phyloP scores from a whole-genome alignment of 2,888 invertebrate species.

The Ditylenchus weischeri region DNA sequence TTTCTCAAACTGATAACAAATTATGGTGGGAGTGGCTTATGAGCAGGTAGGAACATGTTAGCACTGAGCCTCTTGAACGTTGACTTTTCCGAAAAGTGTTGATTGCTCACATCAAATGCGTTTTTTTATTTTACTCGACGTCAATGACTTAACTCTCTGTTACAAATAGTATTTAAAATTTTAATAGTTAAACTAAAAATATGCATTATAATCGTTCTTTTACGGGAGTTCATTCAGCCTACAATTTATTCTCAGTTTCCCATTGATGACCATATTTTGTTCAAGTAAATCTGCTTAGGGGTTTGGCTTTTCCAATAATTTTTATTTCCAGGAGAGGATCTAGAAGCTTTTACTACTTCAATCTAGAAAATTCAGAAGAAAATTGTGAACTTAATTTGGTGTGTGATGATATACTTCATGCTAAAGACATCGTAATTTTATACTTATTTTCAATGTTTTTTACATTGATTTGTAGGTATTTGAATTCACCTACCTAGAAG shows the following conservation, averaged over 20 bases:
- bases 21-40: too few relatives aligned
- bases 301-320: not conserved
- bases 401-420: constrained; percentile 21
- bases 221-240: constrained; percentile 18
- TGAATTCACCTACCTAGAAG: constrained; percentile 24
- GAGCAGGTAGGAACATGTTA: too few relatives aligned
- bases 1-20: too few relatives aligned
- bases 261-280: constrained; percentile 27
- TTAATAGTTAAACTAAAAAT: too few relatives aligned
- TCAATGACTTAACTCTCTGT: too few relatives aligned
- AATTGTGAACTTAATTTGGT: constrained; percentile 19
- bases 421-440: constrained; percentile 22
- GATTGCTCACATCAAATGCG: too few relatives aligned
- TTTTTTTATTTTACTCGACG: too few relatives aligned
- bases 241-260: constrained; percentile 32
- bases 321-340: constrained; percentile 28
- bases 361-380: constrained; percentile 26
- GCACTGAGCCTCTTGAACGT: too few relatives aligned
- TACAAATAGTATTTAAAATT: too few relatives aligned
- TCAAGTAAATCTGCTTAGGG: constrained; percentile 18
- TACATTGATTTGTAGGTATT: constrained; percentile 23
- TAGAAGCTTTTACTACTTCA: constrained; percentile 19
- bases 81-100: too few relatives aligned
- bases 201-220: constrained; percentile 20
- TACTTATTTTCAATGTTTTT: not conserved